phyloP scores from a whole-genome alignment of 2,113 vertebrate genomes.

The Psilopogon haemacephalus region DNA sequence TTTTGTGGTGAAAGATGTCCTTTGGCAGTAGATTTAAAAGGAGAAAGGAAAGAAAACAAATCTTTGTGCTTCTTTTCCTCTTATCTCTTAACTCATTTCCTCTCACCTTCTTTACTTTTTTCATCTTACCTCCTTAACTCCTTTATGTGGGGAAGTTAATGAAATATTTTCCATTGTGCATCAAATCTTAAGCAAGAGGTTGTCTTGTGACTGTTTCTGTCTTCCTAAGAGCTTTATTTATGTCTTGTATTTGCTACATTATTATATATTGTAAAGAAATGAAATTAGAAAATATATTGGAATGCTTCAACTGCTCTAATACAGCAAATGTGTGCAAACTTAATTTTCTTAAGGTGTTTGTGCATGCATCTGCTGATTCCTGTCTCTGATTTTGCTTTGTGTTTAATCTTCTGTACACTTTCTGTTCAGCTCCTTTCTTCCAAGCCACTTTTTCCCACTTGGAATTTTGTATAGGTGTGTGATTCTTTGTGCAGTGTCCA shows the following conservation, averaged over 20 bases:
- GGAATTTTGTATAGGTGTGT: background rate
- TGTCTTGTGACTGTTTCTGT: background rate
- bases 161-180: background rate
- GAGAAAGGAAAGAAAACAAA: background rate
- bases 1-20: background rate
- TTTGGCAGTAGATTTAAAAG: background rate
- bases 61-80: background rate
- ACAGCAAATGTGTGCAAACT: background rate
- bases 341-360: background rate
- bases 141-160: background rate
- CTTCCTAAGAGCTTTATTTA: background rate
- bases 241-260: background rate
- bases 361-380: background rate
- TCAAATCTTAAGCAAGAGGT: background rate
- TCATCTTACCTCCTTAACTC: background rate
- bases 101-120: too few species aligned
- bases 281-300: background rate
- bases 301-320: background rate
- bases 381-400: background rate
- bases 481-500: background rate
- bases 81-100: background rate
- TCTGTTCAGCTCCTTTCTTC: background rate
- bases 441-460: background rate
- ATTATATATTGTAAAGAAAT: background rate
- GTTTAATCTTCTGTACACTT: background rate